Evolutionary conservation across 2,797 vertebrate genomes (phyloP).

Genomic region (Pagetopsis macropterus): DNA sequence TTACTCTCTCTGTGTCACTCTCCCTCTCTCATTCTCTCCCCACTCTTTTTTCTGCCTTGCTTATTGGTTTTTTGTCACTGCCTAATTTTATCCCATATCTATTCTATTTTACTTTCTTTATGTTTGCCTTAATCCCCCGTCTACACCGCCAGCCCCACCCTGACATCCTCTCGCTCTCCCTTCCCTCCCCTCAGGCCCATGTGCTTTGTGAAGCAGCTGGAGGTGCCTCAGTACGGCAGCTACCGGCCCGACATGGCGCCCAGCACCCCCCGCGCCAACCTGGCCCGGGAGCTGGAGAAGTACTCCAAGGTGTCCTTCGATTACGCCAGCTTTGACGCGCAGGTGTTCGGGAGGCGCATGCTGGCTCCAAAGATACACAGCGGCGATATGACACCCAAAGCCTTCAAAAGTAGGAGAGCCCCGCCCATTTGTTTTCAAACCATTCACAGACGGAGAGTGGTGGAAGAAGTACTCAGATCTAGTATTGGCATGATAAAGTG

Average conservation of each 20-base stretch:
- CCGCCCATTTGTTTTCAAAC: neutral
- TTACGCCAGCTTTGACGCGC: slow-evolving; percentile 99
- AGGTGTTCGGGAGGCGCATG: slow-evolving; percentile 98
- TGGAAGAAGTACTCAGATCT: too few species aligned
- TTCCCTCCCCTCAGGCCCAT: slow-evolving; percentile 87
- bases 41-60: slow-evolving; percentile 6
- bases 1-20: slow-evolving; percentile 63
- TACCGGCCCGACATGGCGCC: slow-evolving; percentile 92
- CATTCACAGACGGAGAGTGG: neutral
- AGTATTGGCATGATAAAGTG: too few species aligned
- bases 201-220: slow-evolving; percentile 98
- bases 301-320: slow-evolving; percentile 99
- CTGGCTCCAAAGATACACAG: slow-evolving; percentile 98
- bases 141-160: neutral
- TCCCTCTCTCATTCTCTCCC: slow-evolving; percentile 41
- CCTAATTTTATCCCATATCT: too few species aligned
- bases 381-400: slow-evolving; percentile 98
- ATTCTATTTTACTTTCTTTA: too few species aligned
- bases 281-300: slow-evolving; percentile 98
- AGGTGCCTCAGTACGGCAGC: slow-evolving; percentile 93
- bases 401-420: slow-evolving; percentile 94
- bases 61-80: slow-evolving; percentile 24
- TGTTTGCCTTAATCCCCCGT: slow-evolving; percentile 18
- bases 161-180: slow-evolving; percentile 29
- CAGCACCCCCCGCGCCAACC: slow-evolving; percentile 92